Base-by-base conservation (phyloP, 1,140 invertebrate genomes). In the Zaprionus capensis region DNA sequence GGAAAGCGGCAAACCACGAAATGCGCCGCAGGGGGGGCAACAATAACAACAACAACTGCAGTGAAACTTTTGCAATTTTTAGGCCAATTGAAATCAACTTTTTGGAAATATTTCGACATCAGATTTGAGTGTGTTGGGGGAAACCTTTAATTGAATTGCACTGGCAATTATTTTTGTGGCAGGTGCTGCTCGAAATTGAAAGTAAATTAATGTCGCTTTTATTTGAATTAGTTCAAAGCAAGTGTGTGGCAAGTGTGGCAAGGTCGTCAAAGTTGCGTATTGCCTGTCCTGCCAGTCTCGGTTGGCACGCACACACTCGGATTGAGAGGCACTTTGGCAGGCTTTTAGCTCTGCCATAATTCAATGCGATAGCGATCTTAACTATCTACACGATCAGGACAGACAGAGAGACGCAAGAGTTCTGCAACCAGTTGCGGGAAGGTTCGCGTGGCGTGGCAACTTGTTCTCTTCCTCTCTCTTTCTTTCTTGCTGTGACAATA, bases 341-440 rank as follows among this genome's bases (percentile, higher is more conserved):
- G 83, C 83, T 87, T 87, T 87, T 87, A 87, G 74, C 83, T 87
- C 80, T 80, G 84, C 83, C 83, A 87, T 87, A 87, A 87, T 83
- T 87, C 84, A 87, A 81, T 41, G 31, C 77, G 83, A 87, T 87
- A 87, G 84, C 77, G 83, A 87, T 87, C 83, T 87, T 88, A 87
- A 87, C 83, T 87, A 87, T 87, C 83, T 87, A 87, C 83, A 87
- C 83, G 83, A 87, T 87, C 83, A 78, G 84, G 63, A 65, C 51
- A 41, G 68, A 34, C 53, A 56, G 75, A 53, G 61, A 68, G 72
- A 75, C 58, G 41, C 38, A 66, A 38, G 67, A 38, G 67, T 72
- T 81, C 76, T 12, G 9, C 46, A 51, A 49, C 28, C 46, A 71
- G 67, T 70, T 67, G 66, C 75, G 66, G 46, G 34, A 49, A 67